A percentile compares a stretch with the other conserved stretches of the same genome.
Conservation (phyloP, 2,888 invertebrate species). For the Cetonia aurata region DNA sequence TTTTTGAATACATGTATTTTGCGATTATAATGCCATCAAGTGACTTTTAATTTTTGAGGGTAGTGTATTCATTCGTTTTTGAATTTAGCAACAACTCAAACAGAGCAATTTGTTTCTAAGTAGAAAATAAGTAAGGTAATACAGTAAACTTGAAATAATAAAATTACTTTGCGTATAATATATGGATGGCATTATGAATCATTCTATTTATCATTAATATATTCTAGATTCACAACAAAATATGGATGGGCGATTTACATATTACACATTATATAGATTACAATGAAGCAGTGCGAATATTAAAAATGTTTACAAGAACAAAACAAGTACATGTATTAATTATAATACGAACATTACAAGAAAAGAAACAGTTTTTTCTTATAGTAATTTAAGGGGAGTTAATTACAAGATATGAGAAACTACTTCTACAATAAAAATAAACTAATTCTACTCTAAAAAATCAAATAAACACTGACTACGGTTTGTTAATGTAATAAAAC, state of each 20-base stretch:
- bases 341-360: not conserved
- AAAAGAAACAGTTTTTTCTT: slow-evolving; percentile 1
- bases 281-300: slow-evolving; percentile 28
- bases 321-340: not conserved
- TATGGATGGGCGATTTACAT: slow-evolving; percentile 1
- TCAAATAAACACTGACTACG: slow-evolving; percentile 10
- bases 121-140: not conserved
- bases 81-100: not conserved
- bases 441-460: slow-evolving; percentile 21
- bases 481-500: slow-evolving; percentile 26
- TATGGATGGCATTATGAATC: slow-evolving; percentile 20
- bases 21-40: slow-evolving; percentile 12
- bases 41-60: not conserved
- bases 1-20: slow-evolving; percentile 21
- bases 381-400: not conserved
- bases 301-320: slow-evolving; percentile 15
- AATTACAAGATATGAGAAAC: slow-evolving; percentile 1
- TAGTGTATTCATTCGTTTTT: not conserved
- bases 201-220: slow-evolving; percentile 11
- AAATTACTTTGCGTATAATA: not conserved
- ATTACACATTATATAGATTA: slow-evolving; percentile 32
- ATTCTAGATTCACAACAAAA: slow-evolving; percentile 31
- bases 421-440: slow-evolving; percentile 20
- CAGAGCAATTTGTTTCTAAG: not conserved
- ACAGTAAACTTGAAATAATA: not conserved